Base-by-base conservation (phyloP, 2,888 invertebrate genomes). In the Crocallis elinguaria region DNA sequence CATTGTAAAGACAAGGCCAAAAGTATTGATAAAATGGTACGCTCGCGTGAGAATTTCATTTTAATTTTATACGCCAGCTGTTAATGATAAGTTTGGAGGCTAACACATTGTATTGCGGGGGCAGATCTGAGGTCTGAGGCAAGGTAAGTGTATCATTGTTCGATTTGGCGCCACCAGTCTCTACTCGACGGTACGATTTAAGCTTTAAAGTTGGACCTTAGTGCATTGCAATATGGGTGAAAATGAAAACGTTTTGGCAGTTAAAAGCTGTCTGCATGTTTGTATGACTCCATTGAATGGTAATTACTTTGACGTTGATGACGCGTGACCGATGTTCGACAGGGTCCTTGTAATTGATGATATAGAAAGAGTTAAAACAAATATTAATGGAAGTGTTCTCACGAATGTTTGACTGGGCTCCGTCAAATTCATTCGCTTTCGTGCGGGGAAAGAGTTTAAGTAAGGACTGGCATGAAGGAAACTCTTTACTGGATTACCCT, bases 41-140 rank as follows among this genome's bases (percentile, higher is more conserved):
- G 48, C 58, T 55, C 27, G 44, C 54, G 55, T 55, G 55, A 55
- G 55, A 55, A 55, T 50, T 55, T 38, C 19, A 35, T 54, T 54
- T 49, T 54, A 49, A 50, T 42, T 46, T 55, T 16, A 55, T 49
- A 49, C 44, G 42, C 46, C 49, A 55, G 25, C 59, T 50, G 43
- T 55, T 50, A 50, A 54, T 49, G 48, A 42, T 48, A 53, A 42
- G 1, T 54, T 44, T 80, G 74, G 79, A 86, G 87, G 87, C 78
- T 85, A 73, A 58, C 67, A 73, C 72, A 86, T 86, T 86, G 87
- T 81, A 63, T 77, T 67, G 73, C 70, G 70, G 71, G 71, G 66
- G 72, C 66, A 67, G 70, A 57, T 64, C 73, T 72, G 79, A 81
- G 82, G 84, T 78, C 79, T 80, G 77, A 77, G 75, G 76, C 86